Evolutionary conservation across 2,888 invertebrate genomes (phyloP).

Genomic region (Rugalucina vietnamica): DNA sequence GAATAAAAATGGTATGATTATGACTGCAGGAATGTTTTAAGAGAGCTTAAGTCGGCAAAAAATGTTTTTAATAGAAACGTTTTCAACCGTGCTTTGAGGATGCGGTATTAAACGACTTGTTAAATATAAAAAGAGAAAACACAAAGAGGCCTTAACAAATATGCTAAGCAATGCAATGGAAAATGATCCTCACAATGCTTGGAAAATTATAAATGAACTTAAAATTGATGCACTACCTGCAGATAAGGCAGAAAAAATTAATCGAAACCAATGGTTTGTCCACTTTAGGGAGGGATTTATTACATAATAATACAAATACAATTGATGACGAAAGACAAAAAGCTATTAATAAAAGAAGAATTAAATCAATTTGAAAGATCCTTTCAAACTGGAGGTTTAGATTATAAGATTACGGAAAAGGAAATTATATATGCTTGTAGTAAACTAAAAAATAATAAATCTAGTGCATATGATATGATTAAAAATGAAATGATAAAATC

Average conservation of each 20-base stretch:
- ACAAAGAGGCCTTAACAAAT: background rate
- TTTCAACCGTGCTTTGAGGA: background rate
- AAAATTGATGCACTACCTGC: background rate
- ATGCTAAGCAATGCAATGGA: background rate
- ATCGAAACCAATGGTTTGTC: background rate
- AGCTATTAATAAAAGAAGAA: too few species aligned
- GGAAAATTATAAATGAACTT: background rate
- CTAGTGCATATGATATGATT: too few species aligned
- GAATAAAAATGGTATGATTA: background rate
- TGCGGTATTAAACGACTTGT: background rate
- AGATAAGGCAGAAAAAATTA: slow-evolving; percentile 1
- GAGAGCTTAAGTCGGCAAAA: background rate
- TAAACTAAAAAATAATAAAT: too few species aligned
- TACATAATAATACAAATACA: too few species aligned
- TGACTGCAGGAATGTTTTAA: background rate
- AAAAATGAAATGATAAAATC: too few species aligned
- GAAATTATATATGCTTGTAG: too few species aligned
- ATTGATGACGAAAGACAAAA: too few species aligned
- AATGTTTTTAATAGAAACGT: background rate
- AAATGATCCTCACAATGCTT: background rate
- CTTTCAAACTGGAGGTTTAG: too few species aligned
- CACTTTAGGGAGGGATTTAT: background rate
- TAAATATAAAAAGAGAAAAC: background rate
- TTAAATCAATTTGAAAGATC: too few species aligned
- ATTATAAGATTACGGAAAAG: too few species aligned